Conservation (phyloP, 92 coral and sea anemone species). For the Palythoa grandiflora region DNA sequence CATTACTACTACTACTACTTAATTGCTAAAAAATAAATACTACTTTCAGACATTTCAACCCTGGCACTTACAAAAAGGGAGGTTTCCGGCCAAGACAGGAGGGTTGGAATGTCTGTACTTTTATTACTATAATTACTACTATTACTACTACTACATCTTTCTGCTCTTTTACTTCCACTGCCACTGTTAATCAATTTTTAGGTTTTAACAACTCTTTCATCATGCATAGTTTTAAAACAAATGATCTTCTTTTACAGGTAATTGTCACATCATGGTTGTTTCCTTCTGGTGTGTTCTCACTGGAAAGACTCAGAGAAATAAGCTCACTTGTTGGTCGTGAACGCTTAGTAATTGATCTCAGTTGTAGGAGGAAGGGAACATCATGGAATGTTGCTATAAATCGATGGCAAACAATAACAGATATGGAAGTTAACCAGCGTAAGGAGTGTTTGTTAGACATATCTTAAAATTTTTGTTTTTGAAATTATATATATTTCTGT, state of each 20-base stretch:
- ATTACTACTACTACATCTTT: too few relatives aligned
- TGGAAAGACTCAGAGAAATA: slow-evolving; percentile 53
- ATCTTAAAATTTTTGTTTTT: neutral
- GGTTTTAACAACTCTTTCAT: neutral
- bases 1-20: too few relatives aligned
- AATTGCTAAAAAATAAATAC: too few relatives aligned
- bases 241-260: slow-evolving; percentile 17
- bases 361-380: slow-evolving; percentile 41
- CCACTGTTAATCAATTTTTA: neutral
- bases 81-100: too few relatives aligned
- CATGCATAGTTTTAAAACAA: neutral
- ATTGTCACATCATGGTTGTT: slow-evolving; percentile 66
- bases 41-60: too few relatives aligned
- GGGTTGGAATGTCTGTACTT: too few relatives aligned
- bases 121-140: too few relatives aligned
- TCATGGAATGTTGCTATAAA: slow-evolving; percentile 68
- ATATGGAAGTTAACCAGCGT: slow-evolving; percentile 49
- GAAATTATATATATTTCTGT: too few relatives aligned
- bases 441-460: neutral
- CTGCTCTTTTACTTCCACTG: neutral
- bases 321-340: slow-evolving; percentile 51
- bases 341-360: slow-evolving; percentile 56
- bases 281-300: slow-evolving; percentile 58
- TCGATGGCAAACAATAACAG: slow-evolving; percentile 64
- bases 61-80: too few relatives aligned